phyloP scores from a whole-genome alignment of 2,797 vertebrate genomes.

The Tachyglossus aculeatus region DNA sequence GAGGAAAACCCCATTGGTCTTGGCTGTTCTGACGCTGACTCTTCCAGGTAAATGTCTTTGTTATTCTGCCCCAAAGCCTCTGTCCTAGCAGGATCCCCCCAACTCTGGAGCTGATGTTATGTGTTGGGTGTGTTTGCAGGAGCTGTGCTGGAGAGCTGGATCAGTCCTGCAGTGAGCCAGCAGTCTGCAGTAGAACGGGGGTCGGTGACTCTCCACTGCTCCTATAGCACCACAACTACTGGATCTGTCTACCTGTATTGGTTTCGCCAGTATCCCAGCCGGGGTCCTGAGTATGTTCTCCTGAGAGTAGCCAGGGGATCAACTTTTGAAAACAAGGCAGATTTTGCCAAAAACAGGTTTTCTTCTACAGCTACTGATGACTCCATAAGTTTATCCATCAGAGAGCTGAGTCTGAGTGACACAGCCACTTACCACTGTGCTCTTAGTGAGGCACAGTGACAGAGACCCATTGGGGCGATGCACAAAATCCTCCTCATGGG shows the following conservation, averaged over 20 bases:
- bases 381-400: background rate
- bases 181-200: background rate
- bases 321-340: rapidly evolving
- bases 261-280: background rate
- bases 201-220: background rate
- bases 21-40: too few relatives aligned
- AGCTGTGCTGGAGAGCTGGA: background rate
- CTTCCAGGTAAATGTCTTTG: too few relatives aligned
- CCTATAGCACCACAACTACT: background rate
- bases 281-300: background rate
- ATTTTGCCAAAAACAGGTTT: background rate
- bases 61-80: too few relatives aligned
- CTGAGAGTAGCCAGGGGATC: background rate
- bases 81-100: too few relatives aligned
- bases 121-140: background rate
- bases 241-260: background rate
- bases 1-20: background rate
- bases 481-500: too few relatives aligned
- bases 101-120: too few relatives aligned
- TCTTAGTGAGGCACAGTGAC: background rate
- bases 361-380: background rate
- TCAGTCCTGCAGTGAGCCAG: rapidly evolving
- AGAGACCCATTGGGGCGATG: rapidly evolving
- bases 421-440: background rate
- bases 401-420: background rate